Evolutionary conservation across 2,888 invertebrate species (phyloP), one percentile per base, ranked within the genome.

Genomic region (Clanis bilineata): DNA sequence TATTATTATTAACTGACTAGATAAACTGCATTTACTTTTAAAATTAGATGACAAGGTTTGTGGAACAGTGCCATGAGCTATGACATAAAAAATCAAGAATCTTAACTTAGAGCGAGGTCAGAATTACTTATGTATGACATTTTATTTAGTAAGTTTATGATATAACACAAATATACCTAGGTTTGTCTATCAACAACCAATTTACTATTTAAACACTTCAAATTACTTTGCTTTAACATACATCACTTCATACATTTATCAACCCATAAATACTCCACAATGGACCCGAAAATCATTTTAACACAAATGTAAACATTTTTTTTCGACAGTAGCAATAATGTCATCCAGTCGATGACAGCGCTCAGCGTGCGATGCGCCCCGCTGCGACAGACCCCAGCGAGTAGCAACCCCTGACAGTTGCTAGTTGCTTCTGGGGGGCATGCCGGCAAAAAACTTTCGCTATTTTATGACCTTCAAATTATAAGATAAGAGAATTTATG

Each of bases 281-380:
- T 18, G 7, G 41, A 41, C 18, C 41, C 41, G 41, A 41, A 18
- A 41, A 18, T 18, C 7, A 18, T 41, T 39, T 41, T 41, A 41
- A 41, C 41, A 41, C 41, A 41, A 18, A 41, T 41, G 41, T 41
- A 41, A 41, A 41, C 41, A 41, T 44, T 44, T 44, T 44, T 44
- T 44, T 10, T 5, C 44, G 21, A n/a, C 18, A 51, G 45, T 44
- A 12, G 23, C 45, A 32, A 51, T 32, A 51, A 51, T 32, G 51
- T 51, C 51, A 18, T 51, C 51, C 51, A 32, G 18, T 1, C 51
- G 51, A 51, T 18, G 51, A 51, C 51, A 51, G 51, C 28, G 25
- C 47, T 9, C 32, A 10, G 28, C 28, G 32, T 18, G 51, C 18
- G 32, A 9, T 12, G 32, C 28, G 18, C 51, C 51, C 51, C 51